Conservation (phyloP, 2,888 invertebrate species). For the Nomada goodeniana region DNA sequence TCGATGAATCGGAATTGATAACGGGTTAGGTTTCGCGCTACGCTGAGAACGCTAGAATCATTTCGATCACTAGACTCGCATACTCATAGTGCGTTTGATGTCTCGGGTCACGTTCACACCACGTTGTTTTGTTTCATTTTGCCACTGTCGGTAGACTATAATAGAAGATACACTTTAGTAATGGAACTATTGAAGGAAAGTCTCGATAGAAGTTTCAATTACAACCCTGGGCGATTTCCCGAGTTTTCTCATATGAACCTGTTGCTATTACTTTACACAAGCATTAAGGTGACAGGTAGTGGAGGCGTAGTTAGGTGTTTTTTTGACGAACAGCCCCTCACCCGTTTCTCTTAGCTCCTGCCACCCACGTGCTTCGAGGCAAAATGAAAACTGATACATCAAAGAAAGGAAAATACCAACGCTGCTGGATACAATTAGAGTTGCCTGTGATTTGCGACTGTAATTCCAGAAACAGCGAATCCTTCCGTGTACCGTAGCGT, state of each 20-base stretch:
- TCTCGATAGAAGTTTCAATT: too few relatives aligned
- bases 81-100: constrained; percentile 44
- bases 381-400: constrained; percentile 41
- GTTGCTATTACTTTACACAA: neutral
- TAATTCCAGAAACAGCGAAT: constrained; percentile 1
- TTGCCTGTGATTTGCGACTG: constrained; percentile 16
- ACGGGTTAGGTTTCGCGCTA: neutral
- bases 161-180: too few relatives aligned
- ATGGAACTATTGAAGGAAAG: too few relatives aligned
- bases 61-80: constrained; percentile 44
- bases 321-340: neutral
- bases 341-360: constrained; percentile 6
- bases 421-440: constrained; percentile 15
- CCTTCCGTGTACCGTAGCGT: neutral
- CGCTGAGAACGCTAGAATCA: constrained; percentile 31
- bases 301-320: neutral
- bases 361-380: constrained; percentile 15
- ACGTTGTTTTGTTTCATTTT: neutral
- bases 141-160: too few relatives aligned
- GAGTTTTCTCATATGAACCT: neutral
- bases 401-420: constrained; percentile 46
- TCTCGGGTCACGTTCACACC: constrained; percentile 36
- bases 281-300: neutral
- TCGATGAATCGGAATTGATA: constrained; percentile 18
- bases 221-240: constrained; percentile 5